phyloP scores from a whole-genome alignment of 2,888 invertebrate genomes.

The Aspidapion aeneum region DNA sequence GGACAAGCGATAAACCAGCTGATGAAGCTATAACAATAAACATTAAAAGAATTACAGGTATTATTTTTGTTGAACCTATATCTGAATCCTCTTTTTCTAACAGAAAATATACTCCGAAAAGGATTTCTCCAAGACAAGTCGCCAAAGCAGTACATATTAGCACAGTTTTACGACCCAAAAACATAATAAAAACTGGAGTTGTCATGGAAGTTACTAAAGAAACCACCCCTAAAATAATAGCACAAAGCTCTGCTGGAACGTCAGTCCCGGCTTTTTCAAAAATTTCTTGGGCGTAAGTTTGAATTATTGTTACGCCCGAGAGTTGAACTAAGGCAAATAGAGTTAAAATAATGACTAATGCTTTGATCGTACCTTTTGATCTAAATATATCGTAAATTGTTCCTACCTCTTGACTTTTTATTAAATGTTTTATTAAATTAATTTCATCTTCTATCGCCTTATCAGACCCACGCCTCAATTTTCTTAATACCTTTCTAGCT shows the following conservation, averaged over 20 bases:
- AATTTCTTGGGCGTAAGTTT: background rate
- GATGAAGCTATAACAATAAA: slow-evolving; percentile 70
- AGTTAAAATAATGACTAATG: background rate
- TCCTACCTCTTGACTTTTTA: background rate
- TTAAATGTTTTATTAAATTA: slow-evolving; percentile 22
- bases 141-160: background rate
- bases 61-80: slow-evolving; percentile 65
- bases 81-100: slow-evolving; percentile 24
- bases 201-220: background rate
- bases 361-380: background rate
- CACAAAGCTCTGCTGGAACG: background rate
- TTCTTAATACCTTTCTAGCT: slow-evolving; percentile 62
- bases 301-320: background rate
- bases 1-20: slow-evolving; percentile 71
- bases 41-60: slow-evolving; percentile 63
- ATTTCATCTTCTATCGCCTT: slow-evolving; percentile 62
- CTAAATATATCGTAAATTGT: background rate
- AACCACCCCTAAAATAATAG: background rate
- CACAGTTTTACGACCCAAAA: background rate
- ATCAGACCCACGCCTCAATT: slow-evolving; percentile 60
- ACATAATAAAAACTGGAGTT: background rate
- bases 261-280: background rate
- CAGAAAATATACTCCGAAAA: background rate
- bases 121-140: background rate
- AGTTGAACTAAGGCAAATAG: background rate